Evolutionary conservation across 2,113 vertebrate species (phyloP), one percentile per base, ranked within the genome.

Genomic region (Xiphorhynchus elegans): DNA sequence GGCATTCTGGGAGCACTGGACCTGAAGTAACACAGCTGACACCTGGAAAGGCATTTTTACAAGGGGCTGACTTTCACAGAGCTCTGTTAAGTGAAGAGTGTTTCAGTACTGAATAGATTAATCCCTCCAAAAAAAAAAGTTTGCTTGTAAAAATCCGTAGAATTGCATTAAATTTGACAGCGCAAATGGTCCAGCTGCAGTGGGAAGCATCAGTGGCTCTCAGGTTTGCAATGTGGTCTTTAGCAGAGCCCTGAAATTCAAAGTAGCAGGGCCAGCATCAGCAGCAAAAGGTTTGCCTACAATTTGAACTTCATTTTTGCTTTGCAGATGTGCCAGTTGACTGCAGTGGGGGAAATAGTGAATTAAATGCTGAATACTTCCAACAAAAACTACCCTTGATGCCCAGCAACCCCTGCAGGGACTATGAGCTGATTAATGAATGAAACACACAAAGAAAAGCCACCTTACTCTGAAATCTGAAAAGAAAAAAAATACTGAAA

Each of bases 271-370:
- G 11, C 10, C 20, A 89, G 10, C 15, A 55, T 40, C 15, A 53
- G 24, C 49, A 75, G 31, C 23, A 67, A 49, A 60, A 82, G 28
- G 2, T 7, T 24, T 8, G 3, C 8, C 33, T 37, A 23, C 25
- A 68, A 21, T 23, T 64, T 68, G 66, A 83, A n/a, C 14, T 70
- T 42, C 16, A 13, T 69, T 87, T 87, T n/a, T 78, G 25, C 17
- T 74, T 74, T 70, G 37, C 47, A 87, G 55, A 25, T 2, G 1
- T 40, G 13, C 11, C 60, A 70, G 1, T 1, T 73, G 26, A 52
- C 16, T 40, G 2, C 9, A 69, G 17, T 1, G 1, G 23, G 20
- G 7, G 75, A 25, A 81, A 17, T 0, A 59, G 15, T 9, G 59
- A 81, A 44, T 6, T 6, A 66, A 89, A 67, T 35, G 5, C 19